A percentile compares a stretch with the other conserved stretches of the same genome.
Conservation (phyloP, 1,140 invertebrate genomes). For the Zaprionus nigranus region DNA sequence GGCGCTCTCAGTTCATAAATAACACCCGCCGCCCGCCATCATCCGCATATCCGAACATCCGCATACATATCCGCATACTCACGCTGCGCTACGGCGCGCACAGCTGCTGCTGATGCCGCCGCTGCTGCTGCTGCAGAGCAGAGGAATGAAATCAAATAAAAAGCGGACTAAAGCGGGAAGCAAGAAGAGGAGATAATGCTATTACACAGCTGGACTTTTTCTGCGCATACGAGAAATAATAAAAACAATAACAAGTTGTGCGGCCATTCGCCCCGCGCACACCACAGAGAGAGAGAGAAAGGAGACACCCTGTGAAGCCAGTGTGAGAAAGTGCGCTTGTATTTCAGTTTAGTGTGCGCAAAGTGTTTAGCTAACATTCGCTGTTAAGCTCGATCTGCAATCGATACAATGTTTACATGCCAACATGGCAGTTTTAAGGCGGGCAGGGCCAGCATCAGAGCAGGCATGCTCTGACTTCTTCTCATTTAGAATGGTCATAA, state of each 20-base stretch:
- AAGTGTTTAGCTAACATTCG: neutral
- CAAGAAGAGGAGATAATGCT: constrained; percentile 4
- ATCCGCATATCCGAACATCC: constrained; percentile 4
- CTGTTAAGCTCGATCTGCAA: neutral
- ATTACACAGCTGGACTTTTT: constrained; percentile 5
- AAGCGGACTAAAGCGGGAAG: constrained; percentile 2
- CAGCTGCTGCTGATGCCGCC: neutral
- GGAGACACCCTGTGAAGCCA: neutral
- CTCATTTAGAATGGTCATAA: too few species aligned
- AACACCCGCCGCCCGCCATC: constrained; percentile 22
- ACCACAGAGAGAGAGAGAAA: too few species aligned
- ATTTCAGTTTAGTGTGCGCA: neutral
- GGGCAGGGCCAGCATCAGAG: neutral
- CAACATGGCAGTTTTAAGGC: neutral
- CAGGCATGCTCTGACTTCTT: too few species aligned
- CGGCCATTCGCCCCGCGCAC: neutral
- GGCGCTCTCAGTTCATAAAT: constrained; percentile 67
- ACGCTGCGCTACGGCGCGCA: constrained; percentile 1
- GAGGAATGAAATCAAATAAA: constrained; percentile 6
- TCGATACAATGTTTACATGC: neutral
- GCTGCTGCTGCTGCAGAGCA: neutral
- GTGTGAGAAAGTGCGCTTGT: neutral
- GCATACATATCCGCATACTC: constrained; percentile 3
- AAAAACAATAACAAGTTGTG: constrained; percentile 6
- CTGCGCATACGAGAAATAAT: constrained; percentile 3